phyloP scores from a whole-genome alignment of 2,797 vertebrate genomes.

The Kryptopterus vitreolus region DNA sequence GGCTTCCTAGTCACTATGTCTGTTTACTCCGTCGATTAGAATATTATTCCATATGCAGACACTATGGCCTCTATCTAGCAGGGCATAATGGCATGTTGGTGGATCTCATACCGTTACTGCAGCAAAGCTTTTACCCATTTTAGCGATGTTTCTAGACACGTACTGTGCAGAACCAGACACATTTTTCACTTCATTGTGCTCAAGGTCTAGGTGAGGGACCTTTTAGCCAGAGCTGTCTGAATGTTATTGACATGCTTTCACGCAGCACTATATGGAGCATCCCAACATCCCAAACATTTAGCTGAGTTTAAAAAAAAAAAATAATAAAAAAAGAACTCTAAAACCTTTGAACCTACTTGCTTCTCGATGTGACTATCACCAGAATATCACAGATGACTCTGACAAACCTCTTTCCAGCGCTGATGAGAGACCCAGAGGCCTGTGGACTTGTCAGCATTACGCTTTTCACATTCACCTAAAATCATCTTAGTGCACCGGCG shows the following conservation, averaged over 20 bases:
- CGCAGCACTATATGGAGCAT: background rate
- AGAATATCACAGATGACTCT: constrained; percentile 28
- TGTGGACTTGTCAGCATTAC: constrained; percentile 55
- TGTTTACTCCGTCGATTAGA: background rate
- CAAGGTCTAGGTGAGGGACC: background rate
- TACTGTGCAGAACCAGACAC: background rate
- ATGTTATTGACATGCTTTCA: constrained; percentile 10
- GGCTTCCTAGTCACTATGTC: background rate
- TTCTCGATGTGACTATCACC: constrained; percentile 26
- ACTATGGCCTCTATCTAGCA: background rate
- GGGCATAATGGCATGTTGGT: background rate
- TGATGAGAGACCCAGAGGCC: constrained; percentile 46
- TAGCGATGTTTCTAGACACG: background rate
- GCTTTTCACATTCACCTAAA: constrained; percentile 61
- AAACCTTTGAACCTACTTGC: background rate
- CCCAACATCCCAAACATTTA: background rate
- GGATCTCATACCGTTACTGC: background rate
- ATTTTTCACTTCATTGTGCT: background rate
- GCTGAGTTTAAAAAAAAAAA: constrained; percentile 6
- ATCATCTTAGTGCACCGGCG: constrained; percentile 60
- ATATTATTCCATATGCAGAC: background rate
- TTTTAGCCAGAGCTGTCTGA: constrained; percentile 4
- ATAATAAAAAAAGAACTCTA: background rate
- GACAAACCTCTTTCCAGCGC: constrained; percentile 56
- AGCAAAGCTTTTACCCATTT: background rate